phyloP scores from a whole-genome alignment of 2,113 vertebrate species.

The Pterocles orientalis region DNA sequence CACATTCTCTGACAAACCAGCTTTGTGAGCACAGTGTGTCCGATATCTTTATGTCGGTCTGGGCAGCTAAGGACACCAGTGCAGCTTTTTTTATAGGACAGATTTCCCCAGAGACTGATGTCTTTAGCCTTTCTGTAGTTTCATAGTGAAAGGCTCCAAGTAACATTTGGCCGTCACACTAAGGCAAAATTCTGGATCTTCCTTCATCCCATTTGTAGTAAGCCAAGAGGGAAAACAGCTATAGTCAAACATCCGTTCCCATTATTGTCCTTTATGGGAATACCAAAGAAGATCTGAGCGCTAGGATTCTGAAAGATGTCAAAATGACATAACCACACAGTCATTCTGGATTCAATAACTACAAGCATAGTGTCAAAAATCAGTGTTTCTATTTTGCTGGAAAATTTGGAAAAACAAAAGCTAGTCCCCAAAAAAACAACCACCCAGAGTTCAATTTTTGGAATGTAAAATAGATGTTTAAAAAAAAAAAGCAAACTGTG shows the following conservation, averaged over 20 bases:
- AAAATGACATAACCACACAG: not conserved
- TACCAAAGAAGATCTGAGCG: not conserved
- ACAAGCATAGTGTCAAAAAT: not conserved
- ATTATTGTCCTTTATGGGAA: not conserved
- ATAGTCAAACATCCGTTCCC: not conserved
- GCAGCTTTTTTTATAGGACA: not conserved
- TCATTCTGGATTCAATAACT: not conserved
- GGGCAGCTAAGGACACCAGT: fast-evolving
- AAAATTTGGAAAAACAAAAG: not conserved
- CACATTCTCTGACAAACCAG: not conserved
- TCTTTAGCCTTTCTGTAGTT: not conserved
- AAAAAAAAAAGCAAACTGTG: not conserved
- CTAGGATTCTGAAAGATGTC: not conserved
- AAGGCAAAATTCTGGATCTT: not conserved
- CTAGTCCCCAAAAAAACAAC: not conserved
- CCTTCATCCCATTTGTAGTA: not conserved
- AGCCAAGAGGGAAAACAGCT: not conserved
- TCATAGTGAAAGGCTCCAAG: not conserved
- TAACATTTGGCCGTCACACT: not conserved
- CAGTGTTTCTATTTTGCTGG: not conserved
- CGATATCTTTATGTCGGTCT: not conserved
- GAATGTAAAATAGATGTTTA: not conserved
- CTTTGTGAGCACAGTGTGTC: not conserved
- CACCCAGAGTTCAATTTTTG: not conserved
- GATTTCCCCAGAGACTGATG: not conserved